Conservation (phyloP, 2,888 invertebrate genomes). For the Mythimna ferrago region DNA sequence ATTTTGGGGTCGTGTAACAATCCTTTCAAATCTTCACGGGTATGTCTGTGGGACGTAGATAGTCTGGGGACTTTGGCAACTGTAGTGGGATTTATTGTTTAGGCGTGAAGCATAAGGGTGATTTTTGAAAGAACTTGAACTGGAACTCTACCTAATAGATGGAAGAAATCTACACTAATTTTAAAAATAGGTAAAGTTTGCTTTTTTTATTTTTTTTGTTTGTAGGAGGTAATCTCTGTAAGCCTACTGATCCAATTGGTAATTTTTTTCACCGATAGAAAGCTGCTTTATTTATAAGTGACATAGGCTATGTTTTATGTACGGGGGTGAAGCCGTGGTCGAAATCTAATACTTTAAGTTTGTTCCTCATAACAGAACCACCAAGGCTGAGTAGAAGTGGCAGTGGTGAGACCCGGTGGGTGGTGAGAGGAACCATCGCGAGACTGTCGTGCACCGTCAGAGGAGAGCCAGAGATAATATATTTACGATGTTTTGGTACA, state of each 20-base stretch:
- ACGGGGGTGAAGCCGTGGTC: too few relatives aligned
- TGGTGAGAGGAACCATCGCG: slow-evolving; percentile 88
- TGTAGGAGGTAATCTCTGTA: too few relatives aligned
- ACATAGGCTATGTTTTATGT: too few relatives aligned
- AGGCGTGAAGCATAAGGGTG: not conserved
- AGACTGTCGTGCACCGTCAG: slow-evolving; percentile 91
- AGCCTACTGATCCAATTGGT: too few relatives aligned
- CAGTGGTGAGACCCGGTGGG: slow-evolving; percentile 86
- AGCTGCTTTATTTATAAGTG: too few relatives aligned
- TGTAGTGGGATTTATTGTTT: slow-evolving; percentile 49
- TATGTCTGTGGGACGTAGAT: slow-evolving; percentile 65
- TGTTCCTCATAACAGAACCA: slow-evolving; percentile 74
- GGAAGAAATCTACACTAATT: not conserved
- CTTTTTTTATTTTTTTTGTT: too few relatives aligned
- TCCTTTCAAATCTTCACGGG: slow-evolving; percentile 69
- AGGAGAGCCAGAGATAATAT: slow-evolving; percentile 91
- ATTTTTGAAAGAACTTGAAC: slow-evolving; percentile 8
- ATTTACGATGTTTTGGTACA: too few relatives aligned
- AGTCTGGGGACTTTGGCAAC: slow-evolving; percentile 56
- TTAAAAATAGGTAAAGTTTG: too few relatives aligned
- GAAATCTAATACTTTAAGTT: not conserved
- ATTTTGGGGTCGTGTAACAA: slow-evolving; percentile 53
- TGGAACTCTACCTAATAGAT: not conserved
- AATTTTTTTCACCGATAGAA: too few relatives aligned
- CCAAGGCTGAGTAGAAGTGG: slow-evolving; percentile 81